Conservation (phyloP, 2,797 vertebrate genomes). For the Nannoperca obscura region DNA sequence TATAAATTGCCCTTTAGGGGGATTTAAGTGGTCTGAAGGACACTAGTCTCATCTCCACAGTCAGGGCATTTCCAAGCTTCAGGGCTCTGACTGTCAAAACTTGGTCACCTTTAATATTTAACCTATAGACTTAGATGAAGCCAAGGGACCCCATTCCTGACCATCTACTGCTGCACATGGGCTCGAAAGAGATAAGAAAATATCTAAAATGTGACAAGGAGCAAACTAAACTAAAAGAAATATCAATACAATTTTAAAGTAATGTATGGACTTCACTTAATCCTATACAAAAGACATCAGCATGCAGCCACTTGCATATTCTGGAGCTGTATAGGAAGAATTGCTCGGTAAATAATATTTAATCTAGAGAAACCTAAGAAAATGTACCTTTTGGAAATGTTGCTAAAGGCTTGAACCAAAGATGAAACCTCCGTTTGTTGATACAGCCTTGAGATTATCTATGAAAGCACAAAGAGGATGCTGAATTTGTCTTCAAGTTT, state of each 20-base stretch:
- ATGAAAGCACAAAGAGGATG: neutral
- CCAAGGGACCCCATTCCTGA: neutral
- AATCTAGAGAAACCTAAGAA: neutral
- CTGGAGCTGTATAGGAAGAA: neutral
- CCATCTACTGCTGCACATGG: neutral
- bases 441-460: neutral
- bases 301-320: neutral
- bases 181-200: neutral
- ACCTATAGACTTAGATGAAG: conserved; percentile 11
- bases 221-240: neutral
- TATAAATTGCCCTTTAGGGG: neutral
- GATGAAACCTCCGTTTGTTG: neutral
- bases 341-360: neutral
- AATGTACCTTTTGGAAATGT: neutral
- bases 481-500: conserved; percentile 4
- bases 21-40: conserved; percentile 15
- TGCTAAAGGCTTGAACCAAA: neutral
- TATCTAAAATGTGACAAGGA: neutral
- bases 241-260: too few species aligned
- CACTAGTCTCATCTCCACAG: conserved; percentile 13
- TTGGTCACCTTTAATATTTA: conserved; percentile 31
- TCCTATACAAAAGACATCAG: neutral
- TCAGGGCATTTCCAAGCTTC: conserved; percentile 16
- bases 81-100: conserved; percentile 11
- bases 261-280: too few species aligned